Percentiles rank a stretch among this genome's conserved stretches.
phyloP scores from a whole-genome alignment of 1,140 invertebrate species.

The Cotesia glomerata region DNA sequence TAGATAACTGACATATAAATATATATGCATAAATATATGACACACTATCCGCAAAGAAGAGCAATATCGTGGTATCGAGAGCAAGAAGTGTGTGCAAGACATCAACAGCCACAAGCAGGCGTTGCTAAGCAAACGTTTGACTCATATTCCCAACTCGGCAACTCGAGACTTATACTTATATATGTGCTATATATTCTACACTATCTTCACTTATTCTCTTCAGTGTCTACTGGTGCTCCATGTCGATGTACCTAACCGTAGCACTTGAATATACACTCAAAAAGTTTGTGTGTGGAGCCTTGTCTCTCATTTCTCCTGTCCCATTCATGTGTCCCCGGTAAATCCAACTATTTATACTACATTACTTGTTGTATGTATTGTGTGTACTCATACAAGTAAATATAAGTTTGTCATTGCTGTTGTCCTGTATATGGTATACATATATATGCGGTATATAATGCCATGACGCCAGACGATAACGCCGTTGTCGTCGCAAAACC shows the following conservation, averaged over 20 bases:
- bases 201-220: background rate
- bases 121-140: constrained; percentile 28
- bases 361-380: background rate
- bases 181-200: too few relatives aligned
- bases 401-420: background rate
- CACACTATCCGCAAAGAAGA: too few relatives aligned
- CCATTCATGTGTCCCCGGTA: constrained; percentile 13
- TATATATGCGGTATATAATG: too few relatives aligned
- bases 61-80: too few relatives aligned
- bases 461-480: constrained; percentile 5
- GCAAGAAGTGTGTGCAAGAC: background rate
- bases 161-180: constrained; percentile 13
- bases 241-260: too few relatives aligned
- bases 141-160: constrained; percentile 16
- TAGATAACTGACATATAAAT: too few relatives aligned
- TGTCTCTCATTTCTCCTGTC: background rate
- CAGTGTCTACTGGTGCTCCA: too few relatives aligned
- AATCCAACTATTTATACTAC: constrained; percentile 11
- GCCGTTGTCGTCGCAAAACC: background rate
- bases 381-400: background rate
- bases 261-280: too few relatives aligned
- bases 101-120: background rate
- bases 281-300: too few relatives aligned
- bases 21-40: too few relatives aligned
- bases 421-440: background rate